Evolutionary conservation across 2,113 vertebrate genomes (phyloP), one percentile per base, ranked within the genome.

Genomic region (Tachuris rubrigastra): DNA sequence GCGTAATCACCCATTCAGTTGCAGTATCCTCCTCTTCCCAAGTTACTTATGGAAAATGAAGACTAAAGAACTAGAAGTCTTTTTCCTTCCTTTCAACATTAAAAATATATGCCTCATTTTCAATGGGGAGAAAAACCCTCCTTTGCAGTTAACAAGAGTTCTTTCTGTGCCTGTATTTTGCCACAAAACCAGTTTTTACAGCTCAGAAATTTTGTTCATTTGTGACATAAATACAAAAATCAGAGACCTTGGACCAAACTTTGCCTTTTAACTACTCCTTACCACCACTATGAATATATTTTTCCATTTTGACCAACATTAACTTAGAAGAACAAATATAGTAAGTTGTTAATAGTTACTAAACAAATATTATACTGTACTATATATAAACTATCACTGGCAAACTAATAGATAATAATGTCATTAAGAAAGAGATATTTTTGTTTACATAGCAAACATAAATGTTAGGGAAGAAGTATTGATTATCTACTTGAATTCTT

Each of bases 41-140:
- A 31, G 22, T 47, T 77, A 58, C 44, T 84, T n/a, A 73, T 24
- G 10, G 46, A 60, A 88, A 89, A 76, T 28, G 0, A 53, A 65
- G 39, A 44, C 13, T 42, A 55, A 27, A 0, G 1, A 30, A 31
- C 8, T 37, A 30, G 25, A 77, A 46, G n/a, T 20, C 3, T 17
- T 42, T 80, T 63, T 35, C 23, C 14, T 46, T 56, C 24, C 27
- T 55, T 33, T 56, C 17, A 33, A 16, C 24, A 7, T 10, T n/a
- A 44, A 23, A 75, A 72, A 47, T 31, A 33, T 1, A 50, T 7
- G 9, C 0, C 8, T 41, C 6, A 2, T 46, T 58, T 87, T 46
- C 17, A 53, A 27, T 9, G 8, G 21, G 0, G 6, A 58, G 59
- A 52, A 12, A 5, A 4, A 16, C 6, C 4, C 3, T 49, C 4